Conservation (phyloP, 2,888 invertebrate species). For the Calephelis perditalis region DNA sequence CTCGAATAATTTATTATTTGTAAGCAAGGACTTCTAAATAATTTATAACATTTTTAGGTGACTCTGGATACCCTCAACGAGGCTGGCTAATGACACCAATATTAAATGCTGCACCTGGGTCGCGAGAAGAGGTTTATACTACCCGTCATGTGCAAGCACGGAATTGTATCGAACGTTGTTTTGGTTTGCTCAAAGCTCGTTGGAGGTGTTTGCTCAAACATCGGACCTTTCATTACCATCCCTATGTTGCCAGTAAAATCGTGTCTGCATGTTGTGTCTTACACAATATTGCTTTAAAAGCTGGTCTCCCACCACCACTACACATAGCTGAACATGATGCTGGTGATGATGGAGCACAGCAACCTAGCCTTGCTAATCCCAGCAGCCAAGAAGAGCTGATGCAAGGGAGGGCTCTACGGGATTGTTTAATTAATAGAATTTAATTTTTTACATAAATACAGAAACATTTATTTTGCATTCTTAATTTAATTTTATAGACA, state of each 20-base stretch:
- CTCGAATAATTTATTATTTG: conserved; percentile 1
- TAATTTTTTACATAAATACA: too few species aligned
- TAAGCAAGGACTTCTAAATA: conserved; percentile 15
- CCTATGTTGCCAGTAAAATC: too few species aligned
- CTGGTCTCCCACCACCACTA: neutral
- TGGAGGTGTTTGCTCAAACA: neutral
- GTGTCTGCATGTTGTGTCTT: neutral
- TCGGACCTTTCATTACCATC: neutral
- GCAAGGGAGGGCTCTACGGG: neutral
- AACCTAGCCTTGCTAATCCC: neutral
- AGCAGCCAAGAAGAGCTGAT: neutral
- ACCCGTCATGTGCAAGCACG: neutral
- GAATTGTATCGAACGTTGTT: neutral
- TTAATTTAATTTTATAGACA: too few species aligned
- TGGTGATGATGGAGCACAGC: neutral
- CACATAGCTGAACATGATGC: neutral
- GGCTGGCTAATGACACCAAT: conserved; percentile 16
- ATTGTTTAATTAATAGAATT: neutral
- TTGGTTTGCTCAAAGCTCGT: neutral
- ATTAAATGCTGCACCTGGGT: conserved; percentile 16
- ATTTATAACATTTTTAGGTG: conserved; percentile 5
- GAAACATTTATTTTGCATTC: too few species aligned
- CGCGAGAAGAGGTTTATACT: conserved; percentile 10
- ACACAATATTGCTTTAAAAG: neutral
- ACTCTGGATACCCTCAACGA: too few species aligned